phyloP scores from a whole-genome alignment of 2,797 vertebrate species.

The Ctenosaura bakeri region DNA sequence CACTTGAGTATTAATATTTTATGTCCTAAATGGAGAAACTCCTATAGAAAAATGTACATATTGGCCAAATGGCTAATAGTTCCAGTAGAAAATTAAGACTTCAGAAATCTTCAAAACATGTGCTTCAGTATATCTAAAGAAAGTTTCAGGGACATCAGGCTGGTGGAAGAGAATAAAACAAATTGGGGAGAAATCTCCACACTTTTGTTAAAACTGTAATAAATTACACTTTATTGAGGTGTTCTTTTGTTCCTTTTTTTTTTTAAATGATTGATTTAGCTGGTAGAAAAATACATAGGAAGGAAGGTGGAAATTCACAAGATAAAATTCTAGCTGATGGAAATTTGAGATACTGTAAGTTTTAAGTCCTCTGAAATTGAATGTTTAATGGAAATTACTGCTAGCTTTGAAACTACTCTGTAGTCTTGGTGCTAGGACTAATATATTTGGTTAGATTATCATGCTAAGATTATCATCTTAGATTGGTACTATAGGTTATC shows the following conservation, averaged over 20 bases:
- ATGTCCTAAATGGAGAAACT: constrained; percentile 28
- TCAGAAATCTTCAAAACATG: not conserved
- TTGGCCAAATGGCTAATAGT: constrained; percentile 21
- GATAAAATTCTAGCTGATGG: constrained; percentile 57
- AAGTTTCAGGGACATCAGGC: constrained; percentile 32
- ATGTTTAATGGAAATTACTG: constrained; percentile 46
- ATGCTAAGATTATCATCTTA: too few relatives aligned
- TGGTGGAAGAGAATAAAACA: not conserved
- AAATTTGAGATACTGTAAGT: constrained; percentile 50
- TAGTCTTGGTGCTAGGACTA: constrained; percentile 26
- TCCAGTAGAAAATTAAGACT: constrained; percentile 27
- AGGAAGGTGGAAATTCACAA: constrained; percentile 58
- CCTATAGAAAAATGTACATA: not conserved
- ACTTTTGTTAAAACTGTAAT: constrained; percentile 37
- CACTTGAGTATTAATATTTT: constrained; percentile 32
- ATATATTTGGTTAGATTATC: too few relatives aligned
- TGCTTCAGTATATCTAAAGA: constrained; percentile 33
- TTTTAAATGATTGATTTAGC: constrained; percentile 33
- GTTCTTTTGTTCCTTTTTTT: constrained; percentile 1
- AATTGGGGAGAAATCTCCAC: not conserved
- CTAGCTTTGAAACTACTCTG: constrained; percentile 47
- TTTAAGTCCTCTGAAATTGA: constrained; percentile 58
- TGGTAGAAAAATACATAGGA: constrained; percentile 49
- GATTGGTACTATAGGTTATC: not conserved
- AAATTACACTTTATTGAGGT: constrained; percentile 42